Base-by-base conservation (phyloP, 1,140 invertebrate genomes). In the Drosophila gunungcola region DNA sequence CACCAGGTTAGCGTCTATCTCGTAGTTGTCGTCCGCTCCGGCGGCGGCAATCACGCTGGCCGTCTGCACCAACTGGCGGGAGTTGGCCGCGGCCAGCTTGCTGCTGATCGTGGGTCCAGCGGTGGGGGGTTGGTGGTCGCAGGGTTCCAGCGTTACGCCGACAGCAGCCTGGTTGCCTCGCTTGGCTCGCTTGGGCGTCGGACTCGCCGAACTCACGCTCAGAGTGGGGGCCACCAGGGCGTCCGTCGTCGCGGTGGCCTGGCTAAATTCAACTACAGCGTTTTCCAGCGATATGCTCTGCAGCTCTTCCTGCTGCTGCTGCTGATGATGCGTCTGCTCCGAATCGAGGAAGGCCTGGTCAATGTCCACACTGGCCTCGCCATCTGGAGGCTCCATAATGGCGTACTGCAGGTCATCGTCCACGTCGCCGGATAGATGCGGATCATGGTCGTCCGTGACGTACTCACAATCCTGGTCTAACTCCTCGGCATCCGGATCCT, bases 11-110 rank as follows among this genome's bases (percentile, higher is more conserved):
- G 86, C 81, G 51, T 91, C 90, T 16, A 91, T 89, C 36, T 91
- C 90, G 36, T 80, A 89, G 54, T 91, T 89, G 53, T 91, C 88
- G 60, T 89, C 80, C 4, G 81, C 70, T 3, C 80, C 90, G 0
- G 86, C 83, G 3, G 90, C 86, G 0, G 90, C 90, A 51, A 91
- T 92, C 2, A 91, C 89, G n/a, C 79, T 90, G 4, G 91, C 91
- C 1, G 91, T 91, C 29, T 91, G 88, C 21, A 85, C 88, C 49
- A 92, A 27, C 41, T 91, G 84, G 0, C 91, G 77, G 3, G 88
- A 92, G 41, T 86, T 90, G 27, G 85, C 79, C 2, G 85, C 77
- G 0, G 91, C 82, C 42, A 90, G 42, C 54, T 85, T 88, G 38
- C 75, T 89, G 46, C 60, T 88, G 16, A 90, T 89, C 11, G 73